Evolutionary conservation across 2,797 vertebrate genomes (phyloP), one percentile per base, ranked within the genome.

Genomic region (Pseudotriccus pelzelni): DNA sequence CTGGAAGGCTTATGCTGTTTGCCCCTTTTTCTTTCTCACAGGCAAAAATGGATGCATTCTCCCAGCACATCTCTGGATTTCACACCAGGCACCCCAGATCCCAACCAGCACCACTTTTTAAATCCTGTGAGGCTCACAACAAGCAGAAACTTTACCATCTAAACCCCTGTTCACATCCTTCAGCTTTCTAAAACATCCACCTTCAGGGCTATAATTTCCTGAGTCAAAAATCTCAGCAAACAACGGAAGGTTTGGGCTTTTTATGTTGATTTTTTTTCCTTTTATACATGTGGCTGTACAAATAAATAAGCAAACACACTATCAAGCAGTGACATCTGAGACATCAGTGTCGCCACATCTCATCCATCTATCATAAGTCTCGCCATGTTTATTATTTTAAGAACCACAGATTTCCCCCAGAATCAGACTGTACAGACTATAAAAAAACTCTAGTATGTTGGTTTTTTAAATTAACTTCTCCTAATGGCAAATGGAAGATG

Each of bases 311-410:
- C 55, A 59, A 92, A 49, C 52, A 85, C 52, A 53, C 5, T 14
- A 53, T 49, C 25, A 63, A 80, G 59, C 43, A 78, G 39, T 81
- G 84, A 89, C 1, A 1, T 70, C 84, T 14, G 44, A 93, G 63
- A 84, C 55, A 55, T 37, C 88, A 72, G 44, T 58, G 86, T 50
- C 0, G 0, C 78, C 84, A 64, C 41, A 82, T 76, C 19, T 69
- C 60, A 75, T 34, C n/a, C 1, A 8, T 68, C 66, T 63, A n/a
- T 37, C 63, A 1, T 17, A 70, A 68, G 37, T 72, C 79, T 87
- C 87, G 62, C 53, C 32, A 72, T 43, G 34, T 91, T 92, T 89
- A 80, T 75, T 94, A 84, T 86, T 93, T 72, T 63, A 93, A 86
- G 43, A 89, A 67, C 16, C 34, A 69, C 27, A 63, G 73, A 76